A percentile compares a stretch with the other conserved stretches of the same genome.
These are phyloP conservation scores for Xylota segnis DNA, from an alignment of 2,888 invertebrate genomes.

Conservation along the genomic window DNA sequence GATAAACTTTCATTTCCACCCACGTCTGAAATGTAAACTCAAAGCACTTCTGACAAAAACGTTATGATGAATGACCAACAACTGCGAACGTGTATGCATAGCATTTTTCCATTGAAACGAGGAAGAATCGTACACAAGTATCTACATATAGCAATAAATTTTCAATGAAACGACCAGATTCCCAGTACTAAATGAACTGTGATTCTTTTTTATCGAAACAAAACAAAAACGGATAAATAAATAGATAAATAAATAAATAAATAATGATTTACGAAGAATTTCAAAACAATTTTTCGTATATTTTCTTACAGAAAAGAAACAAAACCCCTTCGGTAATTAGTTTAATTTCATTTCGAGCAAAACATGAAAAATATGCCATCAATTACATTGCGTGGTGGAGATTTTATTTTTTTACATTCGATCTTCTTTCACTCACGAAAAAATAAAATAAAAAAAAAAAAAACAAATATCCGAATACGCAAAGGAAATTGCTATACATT, in stretches of 20 bases:
- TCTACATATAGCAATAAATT: conserved; percentile 61
- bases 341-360: conserved; percentile 48
- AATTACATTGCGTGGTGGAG: conserved; percentile 49
- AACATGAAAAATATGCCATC: conserved; percentile 66
- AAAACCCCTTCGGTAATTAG: conserved; percentile 12
- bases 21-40: conserved; percentile 51
- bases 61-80: conserved; percentile 66
- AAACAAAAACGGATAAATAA: conserved; percentile 8
- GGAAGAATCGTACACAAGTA: background rate
- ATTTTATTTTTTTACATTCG: conserved; percentile 35
- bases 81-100: conserved; percentile 53
- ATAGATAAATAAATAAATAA: conserved; percentile 40
- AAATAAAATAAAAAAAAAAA: conserved; percentile 11
- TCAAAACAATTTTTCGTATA: conserved; percentile 9
- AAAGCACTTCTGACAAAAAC: conserved; percentile 50
- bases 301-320: background rate
- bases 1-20: conserved; percentile 70
- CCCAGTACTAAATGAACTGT: conserved; percentile 50
- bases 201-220: conserved; percentile 42
- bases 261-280: conserved; percentile 52
- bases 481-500: conserved; percentile 34
- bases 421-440: conserved; percentile 27
- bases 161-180: conserved; percentile 57
- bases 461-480: conserved; percentile 30
- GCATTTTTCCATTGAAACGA: conserved; percentile 37